phyloP scores from a whole-genome alignment of 2,113 vertebrate genomes.

The Percina caprodes region DNA sequence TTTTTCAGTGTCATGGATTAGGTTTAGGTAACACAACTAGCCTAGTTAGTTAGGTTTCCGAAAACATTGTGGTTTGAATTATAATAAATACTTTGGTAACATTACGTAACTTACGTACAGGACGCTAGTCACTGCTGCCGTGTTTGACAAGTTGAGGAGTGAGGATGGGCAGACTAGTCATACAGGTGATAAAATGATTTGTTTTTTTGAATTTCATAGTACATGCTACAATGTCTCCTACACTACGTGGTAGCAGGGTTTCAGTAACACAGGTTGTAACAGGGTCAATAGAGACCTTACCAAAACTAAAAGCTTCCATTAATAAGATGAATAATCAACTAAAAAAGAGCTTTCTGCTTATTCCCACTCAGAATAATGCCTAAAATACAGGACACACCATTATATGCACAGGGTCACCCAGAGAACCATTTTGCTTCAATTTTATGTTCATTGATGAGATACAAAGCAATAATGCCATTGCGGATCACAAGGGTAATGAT shows the following conservation, averaged over 20 bases:
- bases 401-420: slow-evolving; percentile 61
- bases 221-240: not conserved
- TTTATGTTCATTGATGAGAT: slow-evolving; percentile 69
- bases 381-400: slow-evolving; percentile 44
- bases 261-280: not conserved
- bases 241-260: not conserved
- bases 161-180: not conserved
- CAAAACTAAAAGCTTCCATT: slow-evolving; percentile 61
- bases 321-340: slow-evolving; percentile 72
- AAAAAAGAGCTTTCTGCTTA: slow-evolving; percentile 49
- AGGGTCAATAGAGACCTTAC: slow-evolving; percentile 53
- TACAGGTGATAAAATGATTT: not conserved
- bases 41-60: too few species aligned
- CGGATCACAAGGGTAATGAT: slow-evolving; percentile 67
- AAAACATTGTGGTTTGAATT: too few species aligned
- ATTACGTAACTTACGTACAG: too few species aligned
- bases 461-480: slow-evolving; percentile 58
- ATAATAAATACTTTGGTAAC: too few species aligned
- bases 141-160: too few species aligned
- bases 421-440: slow-evolving; percentile 62
- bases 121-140: too few species aligned
- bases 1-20: too few species aligned
- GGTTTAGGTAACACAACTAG: too few species aligned
- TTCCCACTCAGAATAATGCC: slow-evolving; percentile 42
- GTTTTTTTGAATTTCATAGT: slow-evolving; percentile 10